Base-by-base conservation (phyloP, 2,888 invertebrate genomes). In the Sesia bembeciformis region DNA sequence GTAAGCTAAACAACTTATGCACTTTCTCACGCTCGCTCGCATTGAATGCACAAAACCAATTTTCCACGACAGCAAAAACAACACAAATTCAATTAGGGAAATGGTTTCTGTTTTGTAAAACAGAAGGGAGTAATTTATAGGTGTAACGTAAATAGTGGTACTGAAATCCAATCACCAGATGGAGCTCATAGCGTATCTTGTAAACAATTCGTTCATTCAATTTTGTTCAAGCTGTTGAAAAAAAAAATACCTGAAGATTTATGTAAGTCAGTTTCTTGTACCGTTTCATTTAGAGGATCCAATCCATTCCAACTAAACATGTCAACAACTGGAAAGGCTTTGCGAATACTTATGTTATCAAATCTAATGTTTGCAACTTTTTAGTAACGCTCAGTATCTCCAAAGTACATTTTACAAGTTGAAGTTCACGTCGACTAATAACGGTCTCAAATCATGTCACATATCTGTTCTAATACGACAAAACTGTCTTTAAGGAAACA, bases 81-180 rank as follows among this genome's bases (percentile, higher is more conserved):
- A 81, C 79, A 84, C 81, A 79, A 82, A 84, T 86, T 86, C 84
- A 85, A 86, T 87, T 86, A 87, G 79, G 78, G 67, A 80, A 80
- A 80, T 80, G 78, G 78, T 78, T 77, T 77, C 74, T 82, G 77
- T 71, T 78, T 71, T 69, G 75, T 69, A 70, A 72, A 76, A 73
- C 75, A 75, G 72, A 71, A 74, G 69, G 69, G 72, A 69, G 69
- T 68, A 77, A 81, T 84, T 84, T 83, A 79, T 80, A 65, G 70
- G 60, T 68, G 66, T 72, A 74, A 74, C 65, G 68, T 81, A 82
- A 81, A 82, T 73, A 80, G 65, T 65, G 64, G 62, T 70, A 70
- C 61, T 68, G 72, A 74, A 67, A 70, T 67, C 69, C 74, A 76
- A 80, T 81, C 78, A 67, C 66, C 79, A 81, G 78, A 84, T 80